phyloP scores from a whole-genome alignment of 2,113 vertebrate species.

The Pipa parva region DNA sequence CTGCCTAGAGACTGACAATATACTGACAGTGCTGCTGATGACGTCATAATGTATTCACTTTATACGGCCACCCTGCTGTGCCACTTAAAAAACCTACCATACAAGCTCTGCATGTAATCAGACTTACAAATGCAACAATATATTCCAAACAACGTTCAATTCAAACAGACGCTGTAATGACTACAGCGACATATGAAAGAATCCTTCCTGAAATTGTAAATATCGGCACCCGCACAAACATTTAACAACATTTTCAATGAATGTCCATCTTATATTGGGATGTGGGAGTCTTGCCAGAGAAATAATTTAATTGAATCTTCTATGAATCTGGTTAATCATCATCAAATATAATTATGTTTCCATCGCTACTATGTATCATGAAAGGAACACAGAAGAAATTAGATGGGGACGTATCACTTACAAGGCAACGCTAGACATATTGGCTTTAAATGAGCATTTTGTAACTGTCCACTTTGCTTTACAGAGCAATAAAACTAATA shows the following conservation, averaged over 20 bases:
- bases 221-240: not conserved
- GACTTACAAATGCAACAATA: conserved; percentile 17
- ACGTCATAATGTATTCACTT: conserved; percentile 21
- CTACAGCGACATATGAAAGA: not conserved
- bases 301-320: too few relatives aligned
- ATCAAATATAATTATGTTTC: too few relatives aligned
- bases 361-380: too few relatives aligned
- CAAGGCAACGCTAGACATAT: too few relatives aligned
- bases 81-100: conserved; percentile 20
- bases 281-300: not conserved
- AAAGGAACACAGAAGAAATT: too few relatives aligned
- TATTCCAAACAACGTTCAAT: conserved; percentile 12
- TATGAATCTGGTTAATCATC: too few relatives aligned
- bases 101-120: conserved; percentile 15
- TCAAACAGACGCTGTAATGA: conserved; percentile 23
- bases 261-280: not conserved
- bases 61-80: conserved; percentile 1
- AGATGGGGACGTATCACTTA: too few relatives aligned
- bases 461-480: too few relatives aligned
- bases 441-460: too few relatives aligned
- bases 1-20: conserved; percentile 7
- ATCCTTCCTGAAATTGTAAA: conserved; percentile 6
- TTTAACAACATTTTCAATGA: conserved; percentile 3
- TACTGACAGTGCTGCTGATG: conserved; percentile 6
- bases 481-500: too few relatives aligned